Evolutionary conservation across 2,888 invertebrate genomes (phyloP), one percentile per base, ranked within the genome.

Genomic region (Yponomeuta evonymella): DNA sequence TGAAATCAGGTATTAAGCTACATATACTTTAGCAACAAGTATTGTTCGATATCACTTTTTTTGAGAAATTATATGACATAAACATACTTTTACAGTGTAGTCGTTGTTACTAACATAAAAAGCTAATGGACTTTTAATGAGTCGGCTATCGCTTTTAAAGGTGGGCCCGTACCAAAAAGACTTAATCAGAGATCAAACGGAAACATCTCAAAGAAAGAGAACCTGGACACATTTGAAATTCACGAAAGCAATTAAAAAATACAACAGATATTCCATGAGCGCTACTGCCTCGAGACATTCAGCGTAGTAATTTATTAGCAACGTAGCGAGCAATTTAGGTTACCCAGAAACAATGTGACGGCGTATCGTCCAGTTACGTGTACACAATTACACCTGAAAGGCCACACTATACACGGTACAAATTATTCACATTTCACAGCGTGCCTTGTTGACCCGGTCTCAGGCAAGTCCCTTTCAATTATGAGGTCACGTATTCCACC

Each of bases 401-500:
- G 75, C 75, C 73, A 79, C 73, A 79, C 81, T 81, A 48, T 23
- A 43, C 58, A 79, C 79, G 79, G 75, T 74, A 74, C 76, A 77
- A 79, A 79, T 80, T 80, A 79, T 80, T 80, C 76, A 78, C 79
- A 79, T 63, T 51, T 63, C 63, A 63, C 36, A 64, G 23, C 79
- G 75, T 74, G 73, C 79, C 78, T 74, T 76, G 74, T 75, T 75
- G 78, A 78, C 77, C 78, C 73, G 73, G 71, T 74, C 71, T 70
- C 70, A 67, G 72, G 74, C 78, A 70, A 75, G 73, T 73, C 74
- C 76, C 76, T 78, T 79, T 78, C 76, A 86, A 85, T 85, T 84
- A 86, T 77, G 81, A 76, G 82, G 82, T 80, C 82, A 81, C 82
- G 81, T 84, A 81, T 81, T 82, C 81, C 79, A 72, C 76, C 79